Percentiles rank a stretch among this genome's conserved stretches.
These are phyloP conservation scores for Erpetoichthys calabaricus DNA, from an alignment of 2,797 vertebrate species.

Conservation along the genomic window DNA sequence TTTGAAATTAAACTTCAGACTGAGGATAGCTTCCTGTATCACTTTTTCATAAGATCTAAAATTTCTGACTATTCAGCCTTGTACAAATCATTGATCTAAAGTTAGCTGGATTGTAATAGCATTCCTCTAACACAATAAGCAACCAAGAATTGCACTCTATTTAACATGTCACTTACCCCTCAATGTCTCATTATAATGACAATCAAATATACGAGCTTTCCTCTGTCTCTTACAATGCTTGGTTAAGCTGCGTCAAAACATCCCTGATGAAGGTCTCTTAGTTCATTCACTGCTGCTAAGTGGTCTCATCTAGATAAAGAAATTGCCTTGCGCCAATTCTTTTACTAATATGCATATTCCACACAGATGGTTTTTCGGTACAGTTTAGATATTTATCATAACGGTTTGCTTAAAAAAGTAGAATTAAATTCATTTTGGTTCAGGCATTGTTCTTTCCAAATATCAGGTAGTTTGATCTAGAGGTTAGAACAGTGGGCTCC, in stretches of 20 bases:
- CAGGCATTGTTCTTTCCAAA: no score
- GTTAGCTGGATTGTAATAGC: background rate
- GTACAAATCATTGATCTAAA: constrained; percentile 1
- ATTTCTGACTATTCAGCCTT: no score
- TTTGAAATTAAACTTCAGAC: no score
- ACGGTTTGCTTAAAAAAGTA: background rate
- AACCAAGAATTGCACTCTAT: background rate
- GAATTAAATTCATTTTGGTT: no score
- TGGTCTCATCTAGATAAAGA: background rate
- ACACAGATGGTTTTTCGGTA: background rate
- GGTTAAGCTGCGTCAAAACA: background rate
- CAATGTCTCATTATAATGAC: background rate
- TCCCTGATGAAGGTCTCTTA: background rate
- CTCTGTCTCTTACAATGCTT: background rate
- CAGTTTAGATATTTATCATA: background rate
- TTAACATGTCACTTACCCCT: background rate
- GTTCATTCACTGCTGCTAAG: background rate
- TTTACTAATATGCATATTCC: background rate
- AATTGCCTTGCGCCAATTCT: background rate
- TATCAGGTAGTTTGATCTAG: no score
- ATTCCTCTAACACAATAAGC: background rate
- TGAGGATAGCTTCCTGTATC: no score
- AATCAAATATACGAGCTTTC: background rate
- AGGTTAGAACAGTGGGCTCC: no score
- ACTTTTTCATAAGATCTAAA: no score